Percentiles rank a stretch among this genome's conserved stretches.
These are phyloP conservation scores for Haliclystus octoradiatus DNA, from an alignment of 30 jellyfish, hydroid and myxozoan species.

Conservation along the genomic window DNA sequence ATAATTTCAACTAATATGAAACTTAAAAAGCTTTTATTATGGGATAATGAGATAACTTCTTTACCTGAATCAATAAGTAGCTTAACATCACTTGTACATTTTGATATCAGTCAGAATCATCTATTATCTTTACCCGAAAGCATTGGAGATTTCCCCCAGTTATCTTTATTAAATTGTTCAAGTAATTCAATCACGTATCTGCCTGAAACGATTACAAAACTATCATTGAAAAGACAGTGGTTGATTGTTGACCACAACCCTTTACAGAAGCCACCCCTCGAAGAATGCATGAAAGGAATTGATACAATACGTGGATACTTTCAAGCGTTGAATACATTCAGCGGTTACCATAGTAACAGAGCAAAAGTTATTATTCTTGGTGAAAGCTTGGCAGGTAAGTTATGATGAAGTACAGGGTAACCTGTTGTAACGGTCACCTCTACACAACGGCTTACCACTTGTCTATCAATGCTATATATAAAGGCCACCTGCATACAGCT, in stretches of 20 bases:
- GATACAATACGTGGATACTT: conserved; percentile 49
- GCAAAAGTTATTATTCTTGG: conserved; percentile 67
- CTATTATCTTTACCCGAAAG: conserved; percentile 44
- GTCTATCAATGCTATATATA: no score
- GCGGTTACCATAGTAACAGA: conserved; percentile 33
- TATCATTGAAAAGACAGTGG: conserved; percentile 19
- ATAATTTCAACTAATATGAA: background rate
- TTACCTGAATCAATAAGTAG: conserved; percentile 27
- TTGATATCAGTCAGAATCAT: conserved; percentile 41
- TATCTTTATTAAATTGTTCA: conserved; percentile 29
- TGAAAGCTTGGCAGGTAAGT: conserved; percentile 61
- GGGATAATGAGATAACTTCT: conserved; percentile 9
- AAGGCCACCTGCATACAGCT: no score
- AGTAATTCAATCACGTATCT: conserved; percentile 49
- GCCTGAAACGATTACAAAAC: conserved; percentile 48
- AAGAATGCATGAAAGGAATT: conserved; percentile 55
- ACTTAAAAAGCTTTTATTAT: conserved; percentile 38
- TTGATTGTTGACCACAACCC: conserved; percentile 52
- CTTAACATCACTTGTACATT: conserved; percentile 7
- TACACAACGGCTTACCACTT: no score
- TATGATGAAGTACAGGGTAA: no score
- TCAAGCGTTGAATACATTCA: conserved; percentile 26
- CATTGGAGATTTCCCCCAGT: conserved; percentile 30
- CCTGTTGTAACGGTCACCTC: no score
- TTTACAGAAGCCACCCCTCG: conserved; percentile 71